Conservation (phyloP, 1,140 invertebrate genomes). For the Drosophila parabipectinata region DNA sequence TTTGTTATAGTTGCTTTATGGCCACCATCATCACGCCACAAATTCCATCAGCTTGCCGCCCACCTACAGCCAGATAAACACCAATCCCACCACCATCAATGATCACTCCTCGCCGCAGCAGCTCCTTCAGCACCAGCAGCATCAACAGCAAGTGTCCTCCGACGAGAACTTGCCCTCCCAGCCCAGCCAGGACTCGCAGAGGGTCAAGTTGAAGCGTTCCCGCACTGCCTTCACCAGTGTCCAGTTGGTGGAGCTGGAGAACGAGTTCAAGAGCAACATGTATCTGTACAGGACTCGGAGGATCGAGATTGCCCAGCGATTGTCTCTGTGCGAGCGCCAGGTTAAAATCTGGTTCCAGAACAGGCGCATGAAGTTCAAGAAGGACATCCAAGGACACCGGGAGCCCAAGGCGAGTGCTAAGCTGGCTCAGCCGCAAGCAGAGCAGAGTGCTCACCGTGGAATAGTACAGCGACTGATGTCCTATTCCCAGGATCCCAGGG, state of each 20-base stretch:
- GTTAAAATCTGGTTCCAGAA: constrained; percentile 94
- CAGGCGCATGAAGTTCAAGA: constrained; percentile 81
- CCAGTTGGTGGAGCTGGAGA: constrained; percentile 89
- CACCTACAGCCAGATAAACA: constrained; percentile 38
- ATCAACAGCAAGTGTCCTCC: constrained; percentile 60
- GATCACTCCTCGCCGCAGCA: constrained; percentile 24
- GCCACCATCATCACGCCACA: constrained; percentile 25
- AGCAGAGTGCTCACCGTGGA: constrained; percentile 71
- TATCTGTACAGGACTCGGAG: constrained; percentile 92
- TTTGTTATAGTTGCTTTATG: constrained; percentile 47
- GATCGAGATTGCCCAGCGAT: constrained; percentile 91
- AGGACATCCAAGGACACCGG: constrained; percentile 68
- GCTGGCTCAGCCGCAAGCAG: constrained; percentile 57
- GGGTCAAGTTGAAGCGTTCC: constrained; percentile 82
- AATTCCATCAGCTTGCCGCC: constrained; percentile 7
- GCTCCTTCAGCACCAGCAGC: constrained; percentile 5
- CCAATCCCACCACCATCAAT: constrained; percentile 22
- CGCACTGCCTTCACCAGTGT: constrained; percentile 92
- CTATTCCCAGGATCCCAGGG: constrained; percentile 75
- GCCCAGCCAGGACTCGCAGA: constrained; percentile 43
- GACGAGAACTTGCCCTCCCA: constrained; percentile 66
- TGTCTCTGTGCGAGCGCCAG: constrained; percentile 92
- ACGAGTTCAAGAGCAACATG: constrained; percentile 86
- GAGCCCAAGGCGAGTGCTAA: constrained; percentile 52
- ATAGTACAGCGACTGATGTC: constrained; percentile 80